phyloP scores from a whole-genome alignment of 2,888 invertebrate species.

The Corythucha ciliata region DNA sequence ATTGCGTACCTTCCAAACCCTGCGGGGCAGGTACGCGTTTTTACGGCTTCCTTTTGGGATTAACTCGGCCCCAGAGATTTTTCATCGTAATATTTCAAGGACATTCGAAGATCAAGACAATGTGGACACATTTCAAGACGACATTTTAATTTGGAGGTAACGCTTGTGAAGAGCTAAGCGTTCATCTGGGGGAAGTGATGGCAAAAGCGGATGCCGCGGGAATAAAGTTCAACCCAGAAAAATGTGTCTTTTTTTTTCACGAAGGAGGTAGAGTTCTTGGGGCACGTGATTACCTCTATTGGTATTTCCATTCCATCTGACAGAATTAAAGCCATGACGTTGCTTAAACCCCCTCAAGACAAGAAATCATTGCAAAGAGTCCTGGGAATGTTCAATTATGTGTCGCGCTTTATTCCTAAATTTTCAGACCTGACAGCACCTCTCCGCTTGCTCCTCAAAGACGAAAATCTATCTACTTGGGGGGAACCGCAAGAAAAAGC shows the following conservation, averaged over 20 bases:
- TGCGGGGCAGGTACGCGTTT: constrained; percentile 33
- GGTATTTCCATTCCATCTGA: constrained; percentile 28
- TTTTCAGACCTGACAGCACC: constrained; percentile 26
- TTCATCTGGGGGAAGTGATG: constrained; percentile 19
- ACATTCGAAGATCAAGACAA: constrained; percentile 24
- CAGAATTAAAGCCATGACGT: constrained; percentile 18
- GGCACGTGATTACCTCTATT: constrained; percentile 32
- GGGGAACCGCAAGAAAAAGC: constrained; percentile 21
- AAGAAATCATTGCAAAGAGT: constrained; percentile 31
- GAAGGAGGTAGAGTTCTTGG: constrained; percentile 34
- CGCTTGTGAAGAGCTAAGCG: constrained; percentile 12
- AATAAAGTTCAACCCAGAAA: constrained; percentile 36
- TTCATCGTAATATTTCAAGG: constrained; percentile 9
- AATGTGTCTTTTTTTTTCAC: constrained; percentile 33
- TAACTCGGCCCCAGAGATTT: constrained; percentile 35
- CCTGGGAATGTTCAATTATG: constrained; percentile 27
- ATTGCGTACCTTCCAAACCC: constrained; percentile 18
- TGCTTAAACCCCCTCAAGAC: constrained; percentile 30
- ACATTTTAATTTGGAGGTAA: constrained; percentile 22
- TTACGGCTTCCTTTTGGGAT: constrained; percentile 39
- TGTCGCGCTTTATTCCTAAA: constrained; percentile 29
- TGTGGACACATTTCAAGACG: constrained; percentile 24
- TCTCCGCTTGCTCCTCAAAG: constrained; percentile 31
- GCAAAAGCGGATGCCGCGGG: neutral
- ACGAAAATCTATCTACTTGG: constrained; percentile 28